Conservation (phyloP, 2,888 invertebrate genomes). For the Campoplex capitator region DNA sequence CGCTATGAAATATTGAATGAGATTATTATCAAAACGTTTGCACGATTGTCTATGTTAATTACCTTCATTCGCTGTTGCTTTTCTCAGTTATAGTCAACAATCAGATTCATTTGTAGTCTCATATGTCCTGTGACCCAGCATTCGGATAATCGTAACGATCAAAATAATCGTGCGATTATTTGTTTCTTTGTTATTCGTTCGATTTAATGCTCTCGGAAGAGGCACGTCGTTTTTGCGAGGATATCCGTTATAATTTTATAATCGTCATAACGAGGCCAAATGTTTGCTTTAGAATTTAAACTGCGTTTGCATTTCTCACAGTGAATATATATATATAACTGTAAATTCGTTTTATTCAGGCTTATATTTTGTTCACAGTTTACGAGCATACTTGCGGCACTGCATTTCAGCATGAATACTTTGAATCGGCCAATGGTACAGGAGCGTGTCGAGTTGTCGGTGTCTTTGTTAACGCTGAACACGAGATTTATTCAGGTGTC, state of each 20-base stretch:
- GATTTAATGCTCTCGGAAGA: conserved; percentile 17
- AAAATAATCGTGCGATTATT: conserved; percentile 42
- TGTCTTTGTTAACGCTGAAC: conserved; percentile 61
- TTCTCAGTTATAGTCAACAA: neutral
- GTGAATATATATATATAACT: conserved; percentile 6
- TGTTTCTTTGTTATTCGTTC: neutral
- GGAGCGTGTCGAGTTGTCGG: conserved; percentile 68
- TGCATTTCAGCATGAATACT: conserved; percentile 71
- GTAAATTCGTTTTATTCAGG: neutral
- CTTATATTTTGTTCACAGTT: conserved; percentile 26
- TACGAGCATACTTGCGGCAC: conserved; percentile 52
- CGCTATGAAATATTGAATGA: conserved; percentile 37
- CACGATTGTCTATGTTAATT: conserved; percentile 59
- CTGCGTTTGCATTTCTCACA: conserved; percentile 25
- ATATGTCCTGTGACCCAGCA: neutral
- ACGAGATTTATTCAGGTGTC: conserved; percentile 51
- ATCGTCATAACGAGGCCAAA: conserved; percentile 71
- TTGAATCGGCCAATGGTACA: conserved; percentile 71
- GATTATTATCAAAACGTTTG: conserved; percentile 58
- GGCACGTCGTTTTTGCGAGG: conserved; percentile 42
- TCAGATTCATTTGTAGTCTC: neutral
- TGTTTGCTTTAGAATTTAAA: conserved; percentile 61
- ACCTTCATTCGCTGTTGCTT: conserved; percentile 31
- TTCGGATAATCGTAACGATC: conserved; percentile 6
- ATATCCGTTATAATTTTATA: conserved; percentile 60